phyloP scores from a whole-genome alignment of 2,888 invertebrate genomes.

The Cryptophagus acutangulus region DNA sequence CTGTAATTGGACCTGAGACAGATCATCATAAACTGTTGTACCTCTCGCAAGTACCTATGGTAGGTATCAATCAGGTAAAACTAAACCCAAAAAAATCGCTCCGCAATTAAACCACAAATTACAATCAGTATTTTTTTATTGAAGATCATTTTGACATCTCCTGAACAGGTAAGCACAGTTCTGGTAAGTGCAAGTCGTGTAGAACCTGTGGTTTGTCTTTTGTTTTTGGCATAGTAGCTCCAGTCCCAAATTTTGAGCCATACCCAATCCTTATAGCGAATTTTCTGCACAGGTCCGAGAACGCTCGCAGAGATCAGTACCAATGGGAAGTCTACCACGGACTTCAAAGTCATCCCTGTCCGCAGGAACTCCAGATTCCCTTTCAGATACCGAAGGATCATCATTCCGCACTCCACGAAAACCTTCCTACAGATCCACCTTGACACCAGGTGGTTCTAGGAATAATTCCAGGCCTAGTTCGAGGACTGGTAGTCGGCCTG shows the following conservation, averaged over 20 bases:
- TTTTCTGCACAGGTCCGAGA: conserved; percentile 71
- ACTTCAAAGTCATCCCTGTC: conserved; percentile 74
- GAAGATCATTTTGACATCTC: conserved; percentile 36
- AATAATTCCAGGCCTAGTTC: conserved; percentile 77
- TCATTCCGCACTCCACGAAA: conserved; percentile 62
- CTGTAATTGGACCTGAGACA: conserved; percentile 55
- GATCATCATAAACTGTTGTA: conserved; percentile 56
- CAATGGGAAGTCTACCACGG: conserved; percentile 58
- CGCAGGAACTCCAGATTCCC: conserved; percentile 83
- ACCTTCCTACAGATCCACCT: conserved; percentile 62
- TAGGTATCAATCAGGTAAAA: conserved; percentile 49
- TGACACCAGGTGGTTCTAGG: conserved; percentile 72
- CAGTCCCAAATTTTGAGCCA: conserved; percentile 2
- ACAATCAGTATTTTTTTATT: conserved; percentile 26
- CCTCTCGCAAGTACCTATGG: conserved; percentile 54
- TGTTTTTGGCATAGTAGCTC: conserved; percentile 7
- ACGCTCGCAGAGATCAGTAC: conserved; percentile 84
- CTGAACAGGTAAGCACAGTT: conserved; percentile 34
- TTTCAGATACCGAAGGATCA: conserved; percentile 80
- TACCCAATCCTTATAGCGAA: not conserved
- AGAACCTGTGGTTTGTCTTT: conserved; percentile 1
- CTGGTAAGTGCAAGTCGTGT: conserved; percentile 30
- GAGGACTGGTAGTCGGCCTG: conserved; percentile 77
- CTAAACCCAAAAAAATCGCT: conserved; percentile 8
- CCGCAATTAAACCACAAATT: conserved; percentile 4